Base-by-base conservation (phyloP, 2,888 invertebrate genomes). In the Epistrophe eligans region DNA sequence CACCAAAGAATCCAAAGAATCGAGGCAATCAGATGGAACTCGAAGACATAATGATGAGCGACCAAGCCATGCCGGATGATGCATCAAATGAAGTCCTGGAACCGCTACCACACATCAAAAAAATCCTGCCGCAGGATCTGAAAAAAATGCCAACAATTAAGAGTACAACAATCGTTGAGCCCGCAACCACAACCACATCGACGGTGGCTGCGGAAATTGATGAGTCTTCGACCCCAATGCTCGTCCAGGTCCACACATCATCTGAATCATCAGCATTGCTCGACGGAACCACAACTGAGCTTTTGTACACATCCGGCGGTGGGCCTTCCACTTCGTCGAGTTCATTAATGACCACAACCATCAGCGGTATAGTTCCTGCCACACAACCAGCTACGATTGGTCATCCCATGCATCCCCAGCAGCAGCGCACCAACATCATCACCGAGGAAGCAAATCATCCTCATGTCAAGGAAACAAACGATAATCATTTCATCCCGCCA, bases 401-500 rank as follows among this genome's bases (percentile, higher is more conserved):
- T 40, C 92, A 92, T 89, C 92, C 92, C 9, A 92, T 92, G 89
- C 92, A 92, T 83, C 92, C 92, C 2, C 92, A 92, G 70, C 91
- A 91, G 88, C 80, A 88, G 1, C 91, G 88, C 50, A 88, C 73
- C 77, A 89, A 88, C 32, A 45, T 89, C 17, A 77, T 85, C 17
- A 87, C 73, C 19, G 90, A 91, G 62, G 91, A 91, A 62, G 79
- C 84, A 58, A 88, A 88, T 57, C 91, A 91, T 88, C 88, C 90
- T 9, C 91, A 92, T 72, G 88, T 91, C 35, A 92, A 92, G 76
- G 92, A 92, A 85, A 89, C 92, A 9, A 89, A 90, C 24, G 93
- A 93, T 87, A 92, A 91, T 77, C 93, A 93, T 88, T 93, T 93
- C 62, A 92, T 93, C 82, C 93, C 93, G 17, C 93, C 93, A 55